Evolutionary conservation across 2,113 vertebrate species (phyloP), one percentile per base, ranked within the genome.

Genomic region (Cyprinodon variegatus): DNA sequence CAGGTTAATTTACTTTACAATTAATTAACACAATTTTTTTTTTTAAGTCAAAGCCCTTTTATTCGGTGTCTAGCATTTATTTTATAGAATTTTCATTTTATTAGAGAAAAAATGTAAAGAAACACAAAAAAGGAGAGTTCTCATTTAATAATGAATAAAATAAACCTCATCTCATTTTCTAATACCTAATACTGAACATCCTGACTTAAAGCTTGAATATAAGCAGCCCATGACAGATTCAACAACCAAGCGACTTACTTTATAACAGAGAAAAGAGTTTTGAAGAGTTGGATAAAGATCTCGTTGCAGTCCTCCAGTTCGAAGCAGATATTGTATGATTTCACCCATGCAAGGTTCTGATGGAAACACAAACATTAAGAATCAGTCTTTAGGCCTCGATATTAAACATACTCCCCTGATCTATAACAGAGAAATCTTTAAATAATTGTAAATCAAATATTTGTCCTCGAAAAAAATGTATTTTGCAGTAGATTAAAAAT

Each of bases 251-350:
- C 29, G 7, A 4, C 97, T 97, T 96, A 99, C 98, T 99, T 99
- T 93, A 99, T 99, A 84, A 99, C 98, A 85, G 97, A 99, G 95
- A 99, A 99, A 85, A 99, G 98, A 2, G 97, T 98, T 89, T 96
- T 99, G 95, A 99, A 99, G 92, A 99, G 97, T 85, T 99, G 98
- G 93, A 98, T 99, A 94, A 99, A 99, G 95, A 99, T 99, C 93
- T 99, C 98, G 83, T 99, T 99, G 95, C 98, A 99, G 94, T 99
- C 98, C 95, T 99, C 98, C 92, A 99, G 95, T 89, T 99, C 98
- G 93, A 99, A 99, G 92, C 98, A 99, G 93, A 99, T 99, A 93
- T 99, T 99, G 91, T 99, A 99, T 12, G 98, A 99, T 93, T 99
- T 99, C 81, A 99, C 98, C 98, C 98, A 99, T 2, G 98, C 98